Base-by-base conservation (phyloP, 2,797 vertebrate species). In the Melanotaenia pygmaea region DNA sequence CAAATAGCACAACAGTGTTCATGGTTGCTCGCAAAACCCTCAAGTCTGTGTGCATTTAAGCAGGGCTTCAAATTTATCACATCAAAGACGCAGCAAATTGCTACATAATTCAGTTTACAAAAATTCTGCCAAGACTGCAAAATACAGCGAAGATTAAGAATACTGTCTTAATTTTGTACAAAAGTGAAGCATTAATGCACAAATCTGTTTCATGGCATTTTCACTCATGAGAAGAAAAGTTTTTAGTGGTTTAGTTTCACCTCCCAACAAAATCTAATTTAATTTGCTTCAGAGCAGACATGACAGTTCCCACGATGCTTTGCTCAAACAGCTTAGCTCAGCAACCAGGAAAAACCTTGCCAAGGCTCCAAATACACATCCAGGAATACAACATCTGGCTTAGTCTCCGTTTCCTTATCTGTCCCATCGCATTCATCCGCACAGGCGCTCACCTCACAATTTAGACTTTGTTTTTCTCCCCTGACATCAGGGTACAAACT, bases 311-410 rank as follows among this genome's bases (percentile, higher is more conserved):
- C 91, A 90, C 80, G 86, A 83, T 89, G 81, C 84, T 89, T 86
- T 88, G 77, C 79, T 90, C 87, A 93, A 94, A 93, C 65, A 94
- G 95, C 95, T 93, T 91, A 91, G 87, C 89, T 97, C 95, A 95
- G 95, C 95, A 91, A 73, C 93, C 93, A 90, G 66, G 73, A 81
- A 86, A 76, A 88, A 81, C 37, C 18, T 62, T 85, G 77, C 79
- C 35, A 38, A 64, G 79, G 68, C 85, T 82, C 80, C 70, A 68
- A 82, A 88, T 85, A 83, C 86, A 85, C 79, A 77, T 82, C 77
- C 79, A 88, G 92, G 92, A 90, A 94, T 79, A 72, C 47, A 93
- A 93, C 93, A 95, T 94, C 93, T 94, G 94, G 90, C 82, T 89
- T 91, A 83, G 70, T 83, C 70, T 86, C 86, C 37, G 67, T 89